Conservation (phyloP, 2,797 vertebrate genomes). For the Taenioides sp. region DNA sequence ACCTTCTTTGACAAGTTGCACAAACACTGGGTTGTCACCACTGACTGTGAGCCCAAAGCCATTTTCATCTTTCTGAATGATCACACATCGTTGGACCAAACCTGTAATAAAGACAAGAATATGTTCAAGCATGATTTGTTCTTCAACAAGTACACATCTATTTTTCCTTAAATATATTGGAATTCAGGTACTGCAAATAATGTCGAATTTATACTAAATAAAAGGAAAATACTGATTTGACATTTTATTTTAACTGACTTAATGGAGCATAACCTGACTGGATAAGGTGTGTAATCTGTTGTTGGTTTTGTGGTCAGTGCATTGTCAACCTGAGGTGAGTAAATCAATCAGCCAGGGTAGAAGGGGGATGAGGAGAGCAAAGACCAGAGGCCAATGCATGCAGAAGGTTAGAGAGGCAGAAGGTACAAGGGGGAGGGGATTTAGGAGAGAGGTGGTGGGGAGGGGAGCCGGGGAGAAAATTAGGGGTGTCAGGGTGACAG, state of each 20-base stretch:
- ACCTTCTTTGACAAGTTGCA: conserved; percentile 99
- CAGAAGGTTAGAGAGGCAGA: conserved; percentile 42
- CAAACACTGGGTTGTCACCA: conserved; percentile 98
- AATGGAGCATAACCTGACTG: conserved; percentile 9
- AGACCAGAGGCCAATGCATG: conserved; percentile 41
- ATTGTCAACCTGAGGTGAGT: conserved; percentile 41
- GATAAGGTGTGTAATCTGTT: conserved; percentile 24
- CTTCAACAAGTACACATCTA: background rate
- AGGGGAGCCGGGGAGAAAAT: conserved; percentile 39
- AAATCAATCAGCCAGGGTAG: conserved; percentile 38
- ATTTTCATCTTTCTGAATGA: conserved; percentile 98
- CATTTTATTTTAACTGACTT: background rate
- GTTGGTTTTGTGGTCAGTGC: conserved; percentile 25
- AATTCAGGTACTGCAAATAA: background rate
- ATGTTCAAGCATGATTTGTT: conserved; percentile 3
- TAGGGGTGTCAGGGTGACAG: conserved; percentile 45
- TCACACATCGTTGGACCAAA: conserved; percentile 97
- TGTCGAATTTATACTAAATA: background rate
- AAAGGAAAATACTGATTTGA: background rate
- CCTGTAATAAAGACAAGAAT: conserved; percentile 74
- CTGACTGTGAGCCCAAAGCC: conserved; percentile 99
- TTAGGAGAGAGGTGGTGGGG: conserved; percentile 30
- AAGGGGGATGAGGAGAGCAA: conserved; percentile 41
- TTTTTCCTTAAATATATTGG: background rate
- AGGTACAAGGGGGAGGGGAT: conserved; percentile 35